These are phyloP conservation scores for Hyposoter didymator DNA, from an alignment of 2,888 invertebrate genomes.

Conservation along the genomic window DNA sequence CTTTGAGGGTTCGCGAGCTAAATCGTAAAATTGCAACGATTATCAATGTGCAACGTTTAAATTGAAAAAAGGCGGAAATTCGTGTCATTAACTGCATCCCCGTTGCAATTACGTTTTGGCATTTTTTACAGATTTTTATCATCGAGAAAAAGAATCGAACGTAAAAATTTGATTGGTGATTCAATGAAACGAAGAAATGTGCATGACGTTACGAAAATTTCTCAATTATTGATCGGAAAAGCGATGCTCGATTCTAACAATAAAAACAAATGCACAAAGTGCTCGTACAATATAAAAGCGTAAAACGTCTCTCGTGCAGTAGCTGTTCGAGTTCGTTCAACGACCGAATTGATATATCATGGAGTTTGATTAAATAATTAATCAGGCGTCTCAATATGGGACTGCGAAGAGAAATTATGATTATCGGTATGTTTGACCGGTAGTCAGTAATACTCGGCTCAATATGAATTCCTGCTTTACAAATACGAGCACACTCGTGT, in stretches of 20 bases:
- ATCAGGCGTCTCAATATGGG: background rate
- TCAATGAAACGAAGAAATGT: background rate
- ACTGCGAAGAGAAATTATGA: conserved; percentile 38
- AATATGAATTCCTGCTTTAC: conserved; percentile 27
- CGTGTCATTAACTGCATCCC: background rate
- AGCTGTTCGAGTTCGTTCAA: conserved; percentile 27
- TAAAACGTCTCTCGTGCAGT: background rate
- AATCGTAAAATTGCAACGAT: conserved; percentile 23
- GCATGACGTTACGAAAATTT: background rate
- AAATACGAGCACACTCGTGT: background rate
- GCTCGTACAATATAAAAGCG: background rate
- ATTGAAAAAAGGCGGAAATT: background rate
- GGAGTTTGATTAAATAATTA: conserved; percentile 24
- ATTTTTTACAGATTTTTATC: background rate
- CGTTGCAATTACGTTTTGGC: background rate
- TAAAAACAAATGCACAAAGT: background rate
- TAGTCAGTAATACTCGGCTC: conserved; percentile 46
- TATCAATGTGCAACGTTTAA: background rate
- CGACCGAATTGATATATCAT: conserved; percentile 50
- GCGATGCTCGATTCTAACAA: background rate
- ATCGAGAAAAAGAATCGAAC: background rate
- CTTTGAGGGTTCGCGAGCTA: background rate
- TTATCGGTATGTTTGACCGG: conserved; percentile 32
- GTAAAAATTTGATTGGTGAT: background rate
- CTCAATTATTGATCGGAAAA: background rate